Evolutionary conservation across 2,888 invertebrate genomes (phyloP), one percentile per base, ranked within the genome.

Genomic region (Spilosoma lubricipeda): DNA sequence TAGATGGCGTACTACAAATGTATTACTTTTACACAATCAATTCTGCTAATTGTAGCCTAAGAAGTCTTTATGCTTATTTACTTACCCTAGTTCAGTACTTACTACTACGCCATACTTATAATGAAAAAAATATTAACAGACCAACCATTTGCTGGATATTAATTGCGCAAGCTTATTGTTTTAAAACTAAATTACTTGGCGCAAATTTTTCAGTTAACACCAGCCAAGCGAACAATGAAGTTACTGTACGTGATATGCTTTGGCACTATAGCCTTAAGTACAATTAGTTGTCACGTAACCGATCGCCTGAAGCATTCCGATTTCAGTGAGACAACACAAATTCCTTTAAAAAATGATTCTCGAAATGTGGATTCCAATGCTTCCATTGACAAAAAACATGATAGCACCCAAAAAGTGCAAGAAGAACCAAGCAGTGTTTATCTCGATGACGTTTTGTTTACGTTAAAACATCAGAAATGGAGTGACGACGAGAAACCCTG

Each of bases 371-470:
- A 70, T 27, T 59, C 56, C 45, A 83, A 81, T 75, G 65, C 70
- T 1, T 52, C 64, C 30, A 79, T 67, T 71, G 79, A 83, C 36
- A 88, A 85, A 63, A 86, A 80, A 42, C 48, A 79, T 64, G 78
- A 77, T 18, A 63, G 13, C 20, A 63, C 75, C 4, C 86, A 87
- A 80, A 79, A 76, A 52, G 82, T 85, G 23, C 80, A 81, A 64
- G 79, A 82, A 39, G 83, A 82, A 67, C 88, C 88, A 9, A 87
- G 80, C 70, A 82, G 83, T 73, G 90, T 94, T 52, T 95, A 95
- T 82, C 82, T 95, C 42, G 95, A 95, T 39, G 94, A 95, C 84
- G 94, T 95, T 63, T 76, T 94, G 75, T 93, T 88, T 80, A 86
- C 90, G 3, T 82, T 95, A 76, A 92, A 89, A 70, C 90, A 86